Conservation (phyloP, 2,797 vertebrate genomes). For the Chaenodraco wilsoni region DNA sequence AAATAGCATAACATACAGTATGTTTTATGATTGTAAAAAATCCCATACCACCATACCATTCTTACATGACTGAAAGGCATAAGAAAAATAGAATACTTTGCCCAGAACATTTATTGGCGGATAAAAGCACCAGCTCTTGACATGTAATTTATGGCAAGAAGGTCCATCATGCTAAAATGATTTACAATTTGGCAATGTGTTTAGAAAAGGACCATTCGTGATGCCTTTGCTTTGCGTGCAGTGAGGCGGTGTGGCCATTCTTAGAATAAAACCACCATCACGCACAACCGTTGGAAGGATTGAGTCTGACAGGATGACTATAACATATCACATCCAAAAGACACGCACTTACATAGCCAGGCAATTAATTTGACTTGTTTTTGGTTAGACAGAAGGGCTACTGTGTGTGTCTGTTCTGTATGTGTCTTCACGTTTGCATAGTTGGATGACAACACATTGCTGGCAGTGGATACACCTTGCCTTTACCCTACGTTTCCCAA, state of each 20-base stretch:
- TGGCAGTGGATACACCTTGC: neutral
- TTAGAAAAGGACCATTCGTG: slow-evolving; percentile 47
- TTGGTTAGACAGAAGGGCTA: slow-evolving; percentile 8
- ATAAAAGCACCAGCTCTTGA: neutral
- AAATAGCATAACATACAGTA: too few species aligned
- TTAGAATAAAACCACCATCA: slow-evolving; percentile 44
- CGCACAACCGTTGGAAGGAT: slow-evolving; percentile 41
- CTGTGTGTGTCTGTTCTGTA: neutral
- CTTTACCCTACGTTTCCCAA: slow-evolving; percentile 2
- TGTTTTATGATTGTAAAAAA: too few species aligned
- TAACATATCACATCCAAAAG: slow-evolving; percentile 47
- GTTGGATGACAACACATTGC: slow-evolving; percentile 5
- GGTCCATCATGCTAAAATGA: slow-evolving; percentile 47
- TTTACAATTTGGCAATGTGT: slow-evolving; percentile 35
- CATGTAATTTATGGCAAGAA: slow-evolving; percentile 9
- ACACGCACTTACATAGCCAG: slow-evolving; percentile 23
- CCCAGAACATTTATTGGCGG: neutral
- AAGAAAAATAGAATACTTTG: slow-evolving; percentile 4
- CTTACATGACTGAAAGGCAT: slow-evolving; percentile 10
- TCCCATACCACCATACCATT: too few species aligned
- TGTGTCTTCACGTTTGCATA: neutral
- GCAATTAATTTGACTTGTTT: slow-evolving; percentile 36
- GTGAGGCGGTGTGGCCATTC: slow-evolving; percentile 59
- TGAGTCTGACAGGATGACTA: slow-evolving; percentile 61
- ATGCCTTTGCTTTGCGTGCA: slow-evolving; percentile 48